Conservation (phyloP, 2,113 vertebrate species). For the Callocephalon fimbriatum region DNA sequence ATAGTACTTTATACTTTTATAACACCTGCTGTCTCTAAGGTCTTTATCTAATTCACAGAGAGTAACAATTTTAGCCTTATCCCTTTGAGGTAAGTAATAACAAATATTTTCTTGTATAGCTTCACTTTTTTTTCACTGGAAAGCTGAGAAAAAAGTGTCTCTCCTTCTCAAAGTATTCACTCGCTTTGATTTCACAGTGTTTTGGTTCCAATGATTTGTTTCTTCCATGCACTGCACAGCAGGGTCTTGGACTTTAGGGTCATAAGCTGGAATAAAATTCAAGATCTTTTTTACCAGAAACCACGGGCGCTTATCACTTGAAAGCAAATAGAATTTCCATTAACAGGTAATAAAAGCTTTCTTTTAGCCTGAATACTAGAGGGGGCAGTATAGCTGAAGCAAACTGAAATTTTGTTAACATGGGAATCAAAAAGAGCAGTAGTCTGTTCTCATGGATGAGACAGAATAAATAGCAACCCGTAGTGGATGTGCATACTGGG, state of each 20-base stretch:
- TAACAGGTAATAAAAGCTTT: neutral
- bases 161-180: neutral
- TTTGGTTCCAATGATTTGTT: neutral
- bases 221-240: neutral
- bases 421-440: neutral
- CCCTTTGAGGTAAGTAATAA: neutral
- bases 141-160: neutral
- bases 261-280: neutral
- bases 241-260: neutral
- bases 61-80: neutral
- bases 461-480: neutral
- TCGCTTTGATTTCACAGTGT: neutral
- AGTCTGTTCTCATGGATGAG: neutral
- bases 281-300: neutral
- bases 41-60: neutral
- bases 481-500: accelerated
- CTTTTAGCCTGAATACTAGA: slow-evolving; percentile 1
- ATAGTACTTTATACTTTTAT: neutral
- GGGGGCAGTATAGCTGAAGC: neutral
- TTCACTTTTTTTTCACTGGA: neutral
- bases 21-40: neutral
- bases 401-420: neutral
- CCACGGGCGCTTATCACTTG: neutral
- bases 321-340: neutral
- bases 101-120: neutral